Evolutionary conservation across 2,888 invertebrate species (phyloP).

Genomic region (Thyatira batis): DNA sequence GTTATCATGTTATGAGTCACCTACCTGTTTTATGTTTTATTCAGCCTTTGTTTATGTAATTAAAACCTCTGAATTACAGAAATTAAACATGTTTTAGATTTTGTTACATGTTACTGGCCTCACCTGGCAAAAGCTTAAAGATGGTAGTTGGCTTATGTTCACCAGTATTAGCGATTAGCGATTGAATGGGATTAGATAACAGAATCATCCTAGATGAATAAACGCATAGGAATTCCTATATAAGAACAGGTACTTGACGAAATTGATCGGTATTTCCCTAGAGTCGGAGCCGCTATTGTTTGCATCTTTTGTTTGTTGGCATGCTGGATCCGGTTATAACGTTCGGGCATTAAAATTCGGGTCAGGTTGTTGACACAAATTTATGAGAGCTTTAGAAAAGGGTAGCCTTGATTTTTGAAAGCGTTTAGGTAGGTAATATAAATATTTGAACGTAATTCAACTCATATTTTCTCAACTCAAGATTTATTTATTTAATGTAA

Average conservation of each 20-base stretch:
- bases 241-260: conserved; percentile 27
- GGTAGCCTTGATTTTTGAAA: conserved; percentile 53
- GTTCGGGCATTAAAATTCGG: conserved; percentile 73
- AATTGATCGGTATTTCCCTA: conserved; percentile 35
- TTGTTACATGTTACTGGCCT: too few species aligned
- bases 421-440: conserved; percentile 18
- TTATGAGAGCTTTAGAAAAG: conserved; percentile 68
- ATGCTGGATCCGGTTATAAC: conserved; percentile 67
- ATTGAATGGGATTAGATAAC: too few species aligned
- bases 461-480: background rate
- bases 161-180: too few species aligned
- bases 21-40: conserved; percentile 7
- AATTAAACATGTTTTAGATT: too few species aligned
- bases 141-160: too few species aligned
- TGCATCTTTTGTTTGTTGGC: conserved; percentile 67
- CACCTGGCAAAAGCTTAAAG: too few species aligned
- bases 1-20: conserved; percentile 35
- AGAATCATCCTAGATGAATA: background rate
- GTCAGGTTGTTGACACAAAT: conserved; percentile 76
- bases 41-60: conserved; percentile 8
- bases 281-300: conserved; percentile 56
- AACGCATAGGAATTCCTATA: conserved; percentile 13
- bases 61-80: too few species aligned
- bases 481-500: background rate
- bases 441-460: conserved; percentile 12